A percentile compares a stretch with the other conserved stretches of the same genome.
Conservation (phyloP, 2,888 invertebrate genomes). For the Drosophila atroscutellata region DNA sequence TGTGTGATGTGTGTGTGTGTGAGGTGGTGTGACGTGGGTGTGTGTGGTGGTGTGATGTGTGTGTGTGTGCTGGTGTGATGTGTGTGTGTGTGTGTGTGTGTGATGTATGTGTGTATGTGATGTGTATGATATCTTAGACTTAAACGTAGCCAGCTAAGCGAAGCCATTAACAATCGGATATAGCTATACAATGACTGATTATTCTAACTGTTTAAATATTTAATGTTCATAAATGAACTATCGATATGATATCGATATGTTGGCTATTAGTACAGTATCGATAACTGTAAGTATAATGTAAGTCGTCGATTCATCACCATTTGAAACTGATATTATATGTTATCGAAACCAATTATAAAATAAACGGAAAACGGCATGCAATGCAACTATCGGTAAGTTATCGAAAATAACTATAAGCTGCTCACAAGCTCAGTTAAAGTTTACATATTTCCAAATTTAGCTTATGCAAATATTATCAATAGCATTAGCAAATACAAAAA, state of each 20-base stretch:
- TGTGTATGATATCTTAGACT: conserved; percentile 7
- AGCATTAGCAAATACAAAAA: not conserved
- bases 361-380: too few species aligned
- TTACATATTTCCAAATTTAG: fast-evolving
- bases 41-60: not conserved
- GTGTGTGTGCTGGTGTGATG: conserved; percentile 3
- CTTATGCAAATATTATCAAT: not conserved
- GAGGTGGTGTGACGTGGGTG: conserved; percentile 9
- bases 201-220: not conserved
- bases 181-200: not conserved
- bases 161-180: conserved; percentile 1
- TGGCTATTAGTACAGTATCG: not conserved
- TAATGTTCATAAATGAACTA: not conserved
- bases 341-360: not conserved
- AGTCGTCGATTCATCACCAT: not conserved
- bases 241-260: conserved; percentile 5
- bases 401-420: not conserved
- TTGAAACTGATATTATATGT: not conserved
- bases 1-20: conserved; percentile 6
- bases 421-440: not conserved
- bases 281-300: not conserved
- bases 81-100: conserved; percentile 5
- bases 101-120: conserved; percentile 4
- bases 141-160: not conserved
- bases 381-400: not conserved